Base-by-base conservation (phyloP, 1,140 invertebrate species). In the Periplaneta americana region DNA sequence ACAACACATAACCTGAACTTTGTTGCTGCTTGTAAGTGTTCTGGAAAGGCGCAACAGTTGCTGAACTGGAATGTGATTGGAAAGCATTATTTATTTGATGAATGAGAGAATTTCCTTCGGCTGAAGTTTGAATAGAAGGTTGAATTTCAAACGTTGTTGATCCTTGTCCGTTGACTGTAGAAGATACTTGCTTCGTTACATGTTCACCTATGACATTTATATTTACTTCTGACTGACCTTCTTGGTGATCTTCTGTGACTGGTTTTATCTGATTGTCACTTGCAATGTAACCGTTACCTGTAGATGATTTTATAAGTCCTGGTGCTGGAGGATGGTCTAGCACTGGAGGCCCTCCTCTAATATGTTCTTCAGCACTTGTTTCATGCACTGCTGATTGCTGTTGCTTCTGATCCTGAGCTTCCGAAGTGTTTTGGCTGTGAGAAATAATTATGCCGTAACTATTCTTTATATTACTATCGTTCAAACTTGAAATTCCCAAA, bases 81-180 rank as follows among this genome's bases (percentile, higher is more conserved):
- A 28, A 66, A 5, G 48, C 48, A 22, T 75, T 75, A n/a, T 81
- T 81, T 1, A 81, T 81, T 33, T 81, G 75, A 66, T 78, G 74
- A 32, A 81, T 78, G 32, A 81, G 35, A 15, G 81, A 81, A 13
- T 75, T 57, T n/a, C 75, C 75, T 36, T 75, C 74, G 11, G 75
- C 81, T 22, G 33, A 34, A 22, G 81, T 81, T 48, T 81, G 81
- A 1, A 81, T 37, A 22, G 81, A 81, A 17, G 81, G 81, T 18
- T 77, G 75, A 18, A 81, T 57, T 17, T 81, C 81, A 11, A 57
- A 28, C 10, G 31, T 37, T 10, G 28, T 28, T 28, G 76, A 78
- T 28, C 35, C 28, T n/a, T 78, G 35, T 66, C 9, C 48, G 6
- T 66, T 66, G 4, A 0, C n/a, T 11, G 10, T 0, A 66, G 22